Base-by-base conservation (phyloP, 1,140 invertebrate genomes). In the Ceratitis capitata region DNA sequence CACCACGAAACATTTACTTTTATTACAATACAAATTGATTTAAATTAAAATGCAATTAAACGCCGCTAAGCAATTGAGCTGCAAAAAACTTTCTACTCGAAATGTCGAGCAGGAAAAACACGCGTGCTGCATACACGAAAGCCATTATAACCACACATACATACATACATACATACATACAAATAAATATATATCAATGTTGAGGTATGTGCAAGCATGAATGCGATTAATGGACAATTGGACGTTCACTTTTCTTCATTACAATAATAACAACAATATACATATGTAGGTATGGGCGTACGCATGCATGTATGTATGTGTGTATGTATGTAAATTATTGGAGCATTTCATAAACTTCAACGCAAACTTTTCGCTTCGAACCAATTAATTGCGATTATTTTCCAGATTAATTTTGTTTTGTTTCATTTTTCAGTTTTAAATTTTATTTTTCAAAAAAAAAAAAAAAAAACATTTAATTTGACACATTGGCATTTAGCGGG, bases 1-100 rank as follows among this genome's bases (percentile, higher is more conserved):
- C n/a, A 78, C 12, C 16, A 45, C 69, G 3, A 56, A 56, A 23
- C 69, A 26, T n/a, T 4, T 47, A n/a, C 39, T 78, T 78, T 26
- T 47, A 78, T 45, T 42, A 23, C 69, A 47, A 78, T 78, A 42
- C 42, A 78, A 78, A 78, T 78, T 26, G 69, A 26, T 78, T 78
- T 45, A 42, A 78, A 78, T 78, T 78, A 78, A 78, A 78, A 45
- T 78, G 69, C 69, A 45, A 78, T 78, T 78, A 45, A 78, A 23
- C n/a, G 69, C n/a, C 39, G 32, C 64, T 69, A 69, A 42, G 32
- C 16, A 69, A 14, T 12, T n/a, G n/a, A 3, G 39, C 39, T 78
- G 69, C 32, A 39, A 78, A 23, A 78, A 78, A 78, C 69, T 78
- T 78, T 78, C 69, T 78, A 78, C 69, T 45, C 26, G 45, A 78